These are phyloP conservation scores for Silurus aristotelis DNA, from an alignment of 2,797 vertebrate species.

Conservation along the genomic window DNA sequence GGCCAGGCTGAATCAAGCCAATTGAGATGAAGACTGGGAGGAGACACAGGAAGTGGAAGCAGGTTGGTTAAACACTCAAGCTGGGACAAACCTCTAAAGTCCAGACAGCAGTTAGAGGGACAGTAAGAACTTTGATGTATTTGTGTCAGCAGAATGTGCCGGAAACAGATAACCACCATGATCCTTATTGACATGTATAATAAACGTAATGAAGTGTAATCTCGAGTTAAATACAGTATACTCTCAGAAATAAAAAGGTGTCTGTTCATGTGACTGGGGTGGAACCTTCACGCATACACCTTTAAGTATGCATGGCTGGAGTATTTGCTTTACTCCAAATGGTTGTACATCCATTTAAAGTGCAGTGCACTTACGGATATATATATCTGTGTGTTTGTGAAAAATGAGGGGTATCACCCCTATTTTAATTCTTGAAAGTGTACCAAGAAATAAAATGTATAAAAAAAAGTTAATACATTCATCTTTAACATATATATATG, in stretches of 20 bases:
- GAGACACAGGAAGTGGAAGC: slow-evolving; percentile 41
- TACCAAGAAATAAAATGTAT: no score
- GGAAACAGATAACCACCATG: neutral
- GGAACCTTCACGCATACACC: neutral
- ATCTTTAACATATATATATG: no score
- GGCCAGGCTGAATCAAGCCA: slow-evolving; percentile 34
- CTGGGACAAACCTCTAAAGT: neutral
- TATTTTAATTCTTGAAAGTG: no score
- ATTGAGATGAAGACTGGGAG: slow-evolving; percentile 6
- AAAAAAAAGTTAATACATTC: no score
- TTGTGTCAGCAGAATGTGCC: slow-evolving; percentile 9
- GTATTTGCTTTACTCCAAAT: neutral
- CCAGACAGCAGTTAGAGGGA: neutral
- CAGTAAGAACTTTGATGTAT: neutral
- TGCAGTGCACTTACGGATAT: neutral
- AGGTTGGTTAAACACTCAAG: slow-evolving; percentile 36
- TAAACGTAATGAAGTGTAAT: neutral
- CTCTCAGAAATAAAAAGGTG: no score
- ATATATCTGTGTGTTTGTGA: neutral
- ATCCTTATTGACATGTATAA: neutral
- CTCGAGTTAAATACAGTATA: no score
- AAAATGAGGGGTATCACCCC: neutral
- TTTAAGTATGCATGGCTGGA: neutral
- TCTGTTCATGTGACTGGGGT: neutral
- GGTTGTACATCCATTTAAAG: neutral